Conservation (phyloP, 1,140 invertebrate species). For the Papilio aristodemus region DNA sequence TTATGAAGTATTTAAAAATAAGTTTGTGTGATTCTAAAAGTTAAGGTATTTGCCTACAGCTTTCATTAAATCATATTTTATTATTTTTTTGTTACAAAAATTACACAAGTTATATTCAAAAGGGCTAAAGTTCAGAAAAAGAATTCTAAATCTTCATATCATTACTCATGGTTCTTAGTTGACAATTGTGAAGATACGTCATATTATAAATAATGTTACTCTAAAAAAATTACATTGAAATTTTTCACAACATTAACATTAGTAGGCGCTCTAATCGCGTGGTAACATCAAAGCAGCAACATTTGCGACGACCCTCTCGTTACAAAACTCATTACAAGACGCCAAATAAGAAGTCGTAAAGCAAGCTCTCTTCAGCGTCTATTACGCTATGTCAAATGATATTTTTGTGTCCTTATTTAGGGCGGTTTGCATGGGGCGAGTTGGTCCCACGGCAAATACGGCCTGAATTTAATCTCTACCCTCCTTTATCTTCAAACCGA, state of each 20-base stretch:
- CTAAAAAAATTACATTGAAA: conserved; percentile 39
- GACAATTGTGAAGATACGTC: not conserved
- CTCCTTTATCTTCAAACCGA: conserved; percentile 68
- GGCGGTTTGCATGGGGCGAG: conserved; percentile 63
- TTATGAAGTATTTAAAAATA: no score
- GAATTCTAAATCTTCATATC: no score
- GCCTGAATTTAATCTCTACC: conserved; percentile 71
- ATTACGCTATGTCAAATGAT: conserved; percentile 76
- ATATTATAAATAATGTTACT: conserved; percentile 2
- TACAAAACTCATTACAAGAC: conserved; percentile 76
- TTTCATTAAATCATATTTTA: no score
- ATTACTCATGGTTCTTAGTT: no score
- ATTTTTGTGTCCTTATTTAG: conserved; percentile 69
- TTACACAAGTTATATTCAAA: no score
- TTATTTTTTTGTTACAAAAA: no score
- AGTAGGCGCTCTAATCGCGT: conserved; percentile 44
- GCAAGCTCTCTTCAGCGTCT: conserved; percentile 65
- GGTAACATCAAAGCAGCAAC: conserved; percentile 59
- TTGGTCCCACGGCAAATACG: conserved; percentile 62
- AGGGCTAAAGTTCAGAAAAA: no score
- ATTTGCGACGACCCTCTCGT: conserved; percentile 53
- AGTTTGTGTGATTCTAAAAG: no score
- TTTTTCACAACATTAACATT: conserved; percentile 48
- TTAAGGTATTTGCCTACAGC: no score
- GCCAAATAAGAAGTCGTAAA: conserved; percentile 74